Evolutionary conservation across 2,797 vertebrate species (phyloP).

Genomic region (Forpus xanthops): DNA sequence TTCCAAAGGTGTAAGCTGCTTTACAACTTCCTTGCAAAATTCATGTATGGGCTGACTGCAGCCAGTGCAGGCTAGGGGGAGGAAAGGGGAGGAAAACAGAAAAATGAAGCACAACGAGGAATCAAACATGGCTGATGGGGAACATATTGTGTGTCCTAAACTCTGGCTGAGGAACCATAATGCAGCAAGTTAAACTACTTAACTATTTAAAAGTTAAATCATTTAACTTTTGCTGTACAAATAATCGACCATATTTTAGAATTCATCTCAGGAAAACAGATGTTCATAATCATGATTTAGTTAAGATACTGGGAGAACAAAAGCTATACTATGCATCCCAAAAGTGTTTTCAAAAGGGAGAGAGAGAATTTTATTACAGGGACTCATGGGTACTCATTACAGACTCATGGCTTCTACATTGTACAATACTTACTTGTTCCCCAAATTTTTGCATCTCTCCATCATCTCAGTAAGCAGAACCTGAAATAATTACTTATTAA

Average conservation of each 20-base stretch:
- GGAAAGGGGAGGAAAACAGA: not conserved
- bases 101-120: not conserved
- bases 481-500: conserved; percentile 70
- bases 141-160: not conserved
- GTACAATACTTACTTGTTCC: conserved; percentile 90
- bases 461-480: conserved; percentile 93
- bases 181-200: too few relatives aligned
- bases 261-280: not conserved
- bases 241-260: not conserved
- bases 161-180: not conserved
- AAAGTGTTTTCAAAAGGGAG: not conserved
- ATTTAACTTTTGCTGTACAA: not conserved
- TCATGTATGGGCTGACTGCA: not conserved
- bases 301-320: not conserved
- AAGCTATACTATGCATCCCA: not conserved
- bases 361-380: not conserved
- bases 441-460: conserved; percentile 94
- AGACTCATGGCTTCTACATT: not conserved
- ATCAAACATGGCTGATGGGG: not conserved
- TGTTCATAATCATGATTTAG: not conserved
- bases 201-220: not conserved
- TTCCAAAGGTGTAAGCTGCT: not conserved
- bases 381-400: not conserved
- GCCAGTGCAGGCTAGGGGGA: not conserved
- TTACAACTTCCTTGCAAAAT: not conserved